Evolutionary conservation across 2,888 invertebrate genomes (phyloP).

Genomic region (Drosophila lacicola): DNA sequence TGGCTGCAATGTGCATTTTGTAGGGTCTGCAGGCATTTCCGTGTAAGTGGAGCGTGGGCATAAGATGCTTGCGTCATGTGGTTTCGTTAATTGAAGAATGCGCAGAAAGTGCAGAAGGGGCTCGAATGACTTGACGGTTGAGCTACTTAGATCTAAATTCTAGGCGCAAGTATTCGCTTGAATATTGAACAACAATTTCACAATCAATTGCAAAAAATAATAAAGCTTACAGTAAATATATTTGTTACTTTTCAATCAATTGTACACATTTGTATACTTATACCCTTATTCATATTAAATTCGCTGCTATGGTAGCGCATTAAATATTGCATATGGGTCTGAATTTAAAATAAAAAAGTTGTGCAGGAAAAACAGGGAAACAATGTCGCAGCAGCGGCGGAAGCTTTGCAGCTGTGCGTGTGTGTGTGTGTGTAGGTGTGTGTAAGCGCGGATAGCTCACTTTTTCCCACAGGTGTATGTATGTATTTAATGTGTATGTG

Average conservation of each 20-base stretch:
- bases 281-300: conserved; percentile 1
- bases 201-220: conserved; percentile 12
- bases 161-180: not conserved
- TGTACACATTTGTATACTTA: not conserved
- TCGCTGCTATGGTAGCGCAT: conserved; percentile 30
- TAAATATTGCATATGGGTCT: conserved; percentile 17
- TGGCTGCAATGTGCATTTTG: conserved; percentile 48
- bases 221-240: not conserved
- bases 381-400: conserved; percentile 51
- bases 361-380: conserved; percentile 40
- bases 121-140: not conserved
- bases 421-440: conserved; percentile 13
- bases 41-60: conserved; percentile 12
- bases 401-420: conserved; percentile 14
- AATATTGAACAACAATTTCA: conserved; percentile 1
- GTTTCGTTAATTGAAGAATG: conserved; percentile 24
- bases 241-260: not conserved
- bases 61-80: conserved; percentile 19
- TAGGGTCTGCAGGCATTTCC: conserved; percentile 22
- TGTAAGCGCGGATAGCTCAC: conserved; percentile 8
- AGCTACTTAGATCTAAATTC: not conserved
- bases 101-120: not conserved
- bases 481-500: conserved; percentile 23
- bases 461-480: conserved; percentile 6
- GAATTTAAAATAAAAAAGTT: conserved; percentile 33